Evolutionary conservation across 2,888 invertebrate species (phyloP), one percentile per base, ranked within the genome.

Genomic region (Philaethria dido): DNA sequence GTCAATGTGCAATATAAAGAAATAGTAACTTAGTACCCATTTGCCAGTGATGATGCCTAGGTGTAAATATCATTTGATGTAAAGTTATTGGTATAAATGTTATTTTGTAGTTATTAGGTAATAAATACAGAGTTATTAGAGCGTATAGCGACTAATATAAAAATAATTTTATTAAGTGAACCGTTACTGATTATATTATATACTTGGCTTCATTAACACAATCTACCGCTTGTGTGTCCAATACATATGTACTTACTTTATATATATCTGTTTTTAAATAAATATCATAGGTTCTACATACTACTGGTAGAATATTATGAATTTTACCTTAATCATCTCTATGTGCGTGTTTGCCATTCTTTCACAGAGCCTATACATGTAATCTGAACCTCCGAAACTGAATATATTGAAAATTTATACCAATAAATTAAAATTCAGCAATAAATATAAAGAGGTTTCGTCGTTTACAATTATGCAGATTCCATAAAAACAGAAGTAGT

Each of bases 21-120:
- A 55, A 48, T 62, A 64, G 47, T 54, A 61, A 47, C 33, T 66
- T 65, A 72, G 64, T 59, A 55, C 63, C 67, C 71, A 62, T 71
- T 74, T 73, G 78, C 79, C 86, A 83, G 87, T 80, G 78, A 78
- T 72, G 73, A 75, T 71, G 74, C 77, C 70, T 78, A 62, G 65
- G 72, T 86, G 85, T 87, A 87, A 76, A 86, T 86, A 80, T 65
- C 70, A 78, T 75, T 78, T 74, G 75, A 75, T 85, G 83, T 81
- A 79, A 80, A 84, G 66, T 62, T 64, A 59, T 48, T 50, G 77
- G 73, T 66, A 76, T 76, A 76, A 75, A 74, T 76, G 77, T 77
- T 79, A 78, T 69, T 78, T 65, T 63, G 77, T 84, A 84, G 78
- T 80, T 80, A 77, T 72, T 54, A 63, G 63, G 16, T 44, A 55